Evolutionary conservation across 2,113 vertebrate genomes (phyloP), one percentile per base, ranked within the genome.

Genomic region (Grammomys surdaster): DNA sequence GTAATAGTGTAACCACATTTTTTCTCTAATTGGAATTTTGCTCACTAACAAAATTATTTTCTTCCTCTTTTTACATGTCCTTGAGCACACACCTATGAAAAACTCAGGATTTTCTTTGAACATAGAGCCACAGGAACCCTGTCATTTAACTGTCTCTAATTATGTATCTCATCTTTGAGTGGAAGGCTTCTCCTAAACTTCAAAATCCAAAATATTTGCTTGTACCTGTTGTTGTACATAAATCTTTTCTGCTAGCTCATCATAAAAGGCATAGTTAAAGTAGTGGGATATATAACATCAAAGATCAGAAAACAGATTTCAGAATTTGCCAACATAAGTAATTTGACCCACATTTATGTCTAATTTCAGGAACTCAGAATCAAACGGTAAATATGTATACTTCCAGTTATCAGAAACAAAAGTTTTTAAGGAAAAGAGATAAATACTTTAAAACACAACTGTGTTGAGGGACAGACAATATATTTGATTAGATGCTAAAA

Each of bases 321-420:
- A 87, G 89, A 77, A 72, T n/a, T 67, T 36, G 7, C 46, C 36
- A 92, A 63, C 19, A 73, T 16, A 93, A 67, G 17, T 65, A 86
- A 89, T 82, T 26, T n/a, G n/a, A 73, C 40, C 93, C 19, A 91
- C 77, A 70, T 84, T 89, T 94, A 43, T 91, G 13, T 95, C 60
- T 82, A 72, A n/a, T 11, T 93, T 89, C 63, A 67, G 51, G 20
- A 92, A 92, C 11, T 14, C 4, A 92, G 54, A 87, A 72, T 33
- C 3, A 72, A 96, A 93, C 95, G 8, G 20, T 17, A 73, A 95
- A 63, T 33, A 58, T 28, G 69, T 0, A 58, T 86, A 63, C 85
- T 73, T 92, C 2, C 69, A 48, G 6, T 69, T 88, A 90, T 46
- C 90, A 76, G 43, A 60, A 84, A 43, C 9, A 63, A 43, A 43